These are phyloP conservation scores for Venusia cambrica DNA, from an alignment of 2,888 invertebrate species.

Conservation along the genomic window DNA sequence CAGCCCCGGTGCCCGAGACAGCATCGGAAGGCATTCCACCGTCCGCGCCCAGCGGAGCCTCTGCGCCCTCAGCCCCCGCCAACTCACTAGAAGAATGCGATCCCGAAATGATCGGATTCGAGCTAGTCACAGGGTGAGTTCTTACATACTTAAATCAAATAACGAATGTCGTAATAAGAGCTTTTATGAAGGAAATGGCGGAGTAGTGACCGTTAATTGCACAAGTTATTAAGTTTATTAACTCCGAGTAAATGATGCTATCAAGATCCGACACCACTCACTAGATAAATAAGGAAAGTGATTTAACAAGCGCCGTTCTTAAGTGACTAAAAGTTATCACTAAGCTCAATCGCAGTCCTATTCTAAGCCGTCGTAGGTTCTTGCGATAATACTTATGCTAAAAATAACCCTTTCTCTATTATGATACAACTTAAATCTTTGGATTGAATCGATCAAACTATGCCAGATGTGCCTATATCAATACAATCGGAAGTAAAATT, in stretches of 20 bases:
- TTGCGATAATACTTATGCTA: constrained; percentile 13
- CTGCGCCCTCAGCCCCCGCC: constrained; percentile 78
- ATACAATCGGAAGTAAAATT: too few relatives aligned
- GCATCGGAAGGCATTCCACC: constrained; percentile 70
- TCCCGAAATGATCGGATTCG: constrained; percentile 94
- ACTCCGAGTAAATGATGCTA: constrained; percentile 46
- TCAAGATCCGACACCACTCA: constrained; percentile 52
- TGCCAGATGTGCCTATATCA: too few relatives aligned
- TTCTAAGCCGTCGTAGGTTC: constrained; percentile 9
- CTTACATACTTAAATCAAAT: constrained; percentile 20
- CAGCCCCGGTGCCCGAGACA: constrained; percentile 64
- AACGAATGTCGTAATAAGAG: constrained; percentile 21
- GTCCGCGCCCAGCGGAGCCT: constrained; percentile 72
- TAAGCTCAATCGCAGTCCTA: constrained; percentile 25
- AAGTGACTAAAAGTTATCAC: constrained; percentile 35
- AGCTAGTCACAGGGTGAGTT: constrained; percentile 90
- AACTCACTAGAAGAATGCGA: constrained; percentile 88
- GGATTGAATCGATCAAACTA: too few relatives aligned
- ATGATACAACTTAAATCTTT: too few relatives aligned
- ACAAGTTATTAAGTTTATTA: constrained; percentile 50
- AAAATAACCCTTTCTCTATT: constrained; percentile 15
- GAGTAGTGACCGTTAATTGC: constrained; percentile 49
- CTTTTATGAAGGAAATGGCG: constrained; percentile 23
- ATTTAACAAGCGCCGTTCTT: constrained; percentile 36
- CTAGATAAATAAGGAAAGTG: constrained; percentile 40